Evolutionary conservation across 2,113 vertebrate genomes (phyloP), one percentile per base, ranked within the genome.

Genomic region (Phainopepla nitens): DNA sequence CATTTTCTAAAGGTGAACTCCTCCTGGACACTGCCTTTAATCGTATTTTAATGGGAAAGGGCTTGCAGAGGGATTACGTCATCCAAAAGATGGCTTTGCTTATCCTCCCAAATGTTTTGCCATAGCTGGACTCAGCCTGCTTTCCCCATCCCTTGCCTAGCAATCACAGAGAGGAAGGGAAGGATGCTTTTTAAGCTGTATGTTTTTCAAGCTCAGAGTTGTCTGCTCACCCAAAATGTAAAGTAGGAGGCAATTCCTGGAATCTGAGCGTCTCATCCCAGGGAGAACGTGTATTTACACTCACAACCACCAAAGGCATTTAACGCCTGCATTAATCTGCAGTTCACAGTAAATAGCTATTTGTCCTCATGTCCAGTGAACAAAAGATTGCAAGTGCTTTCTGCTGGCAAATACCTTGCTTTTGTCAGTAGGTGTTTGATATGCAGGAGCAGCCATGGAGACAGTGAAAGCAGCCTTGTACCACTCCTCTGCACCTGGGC

Each of bases 1-100:
- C 92, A 88, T 96, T 96, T 97, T 94, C 88, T 95, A 96, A 95
- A 96, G 90, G 94, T 95, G 83, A 96, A 68, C 75, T 96, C 82
- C 76, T 91, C 75, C 69, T 64, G 86, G 85, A 56, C 92, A 92
- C 78, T 2, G 39, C 69, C 90, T 97, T 96, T 97, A 97, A 97
- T 97, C 68, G 90, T 92, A 95, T 96, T 97, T 97, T 95, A 97
- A 91, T 94, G 94, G 87, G 71, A 93, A 92, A 94, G 65, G 73
- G 88, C 75, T 96, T 95, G 89, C 92, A 85, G 89, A 94, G 64
- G 85, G 79, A 94, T 97, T 97, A 89, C 49, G 22, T 91, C 94
- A 95, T 91, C 66, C 91, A 82, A 94, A 96, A 89, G 60, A 92
- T 72, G 64, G 36, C 68, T 97, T 91, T 90, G 70, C 69, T 77